phyloP scores from a whole-genome alignment of 1,140 invertebrate species.

The Polypedilum vanderplanki region DNA sequence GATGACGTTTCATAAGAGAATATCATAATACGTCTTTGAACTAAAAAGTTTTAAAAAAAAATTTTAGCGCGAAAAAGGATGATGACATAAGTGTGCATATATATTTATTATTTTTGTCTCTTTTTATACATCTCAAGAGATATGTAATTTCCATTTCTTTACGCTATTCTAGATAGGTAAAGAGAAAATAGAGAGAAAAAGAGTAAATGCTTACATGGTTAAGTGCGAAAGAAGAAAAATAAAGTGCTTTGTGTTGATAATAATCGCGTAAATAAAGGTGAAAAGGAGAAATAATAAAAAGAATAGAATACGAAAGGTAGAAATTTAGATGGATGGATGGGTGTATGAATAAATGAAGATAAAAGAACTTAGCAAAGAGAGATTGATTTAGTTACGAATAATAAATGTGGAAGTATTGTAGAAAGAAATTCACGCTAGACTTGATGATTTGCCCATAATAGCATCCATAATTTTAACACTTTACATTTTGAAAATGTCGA shows the following conservation, averaged over 20 bases:
- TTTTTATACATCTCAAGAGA: neutral
- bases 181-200: too few relatives aligned
- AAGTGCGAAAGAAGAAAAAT: too few relatives aligned
- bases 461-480: neutral
- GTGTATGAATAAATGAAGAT: neutral
- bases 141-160: neutral
- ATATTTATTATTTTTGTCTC: neutral
- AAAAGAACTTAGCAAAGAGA: neutral
- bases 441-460: slow-evolving; percentile 7
- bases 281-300: neutral
- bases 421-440: neutral
- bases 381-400: slow-evolving; percentile 18
- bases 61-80: neutral
- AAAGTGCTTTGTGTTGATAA: neutral
- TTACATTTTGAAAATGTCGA: neutral
- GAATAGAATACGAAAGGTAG: neutral
- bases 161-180: neutral
- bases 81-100: neutral
- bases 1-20: neutral
- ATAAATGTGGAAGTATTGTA: neutral
- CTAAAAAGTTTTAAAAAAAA: neutral
- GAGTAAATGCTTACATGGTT: too few relatives aligned
- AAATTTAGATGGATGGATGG: neutral
- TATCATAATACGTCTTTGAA: neutral
- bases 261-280: neutral